These are phyloP conservation scores for Selenia dentaria DNA, from an alignment of 2,888 invertebrate genomes.

Conservation along the genomic window DNA sequence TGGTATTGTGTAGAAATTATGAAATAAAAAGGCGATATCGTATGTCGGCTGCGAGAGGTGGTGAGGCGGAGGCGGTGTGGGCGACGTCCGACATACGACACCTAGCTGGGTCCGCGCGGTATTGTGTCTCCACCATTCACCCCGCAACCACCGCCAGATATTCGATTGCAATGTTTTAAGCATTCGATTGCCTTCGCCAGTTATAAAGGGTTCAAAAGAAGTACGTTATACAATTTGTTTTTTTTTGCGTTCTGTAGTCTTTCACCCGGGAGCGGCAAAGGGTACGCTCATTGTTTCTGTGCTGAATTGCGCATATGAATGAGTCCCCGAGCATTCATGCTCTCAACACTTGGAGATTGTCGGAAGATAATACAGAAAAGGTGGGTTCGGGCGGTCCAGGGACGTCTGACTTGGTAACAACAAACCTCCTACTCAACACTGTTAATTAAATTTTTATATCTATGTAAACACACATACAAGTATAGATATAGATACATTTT, in stretches of 20 bases:
- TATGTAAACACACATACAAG: no score
- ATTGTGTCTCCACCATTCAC: constrained; percentile 62
- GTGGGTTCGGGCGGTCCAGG: constrained; percentile 69
- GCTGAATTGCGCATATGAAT: constrained; percentile 78
- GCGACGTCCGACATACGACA: constrained; percentile 62
- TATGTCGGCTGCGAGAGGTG: constrained; percentile 70
- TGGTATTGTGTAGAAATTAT: constrained; percentile 79
- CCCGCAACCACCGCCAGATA: constrained; percentile 61
- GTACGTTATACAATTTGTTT: constrained; percentile 61
- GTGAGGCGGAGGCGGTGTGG: constrained; percentile 54
- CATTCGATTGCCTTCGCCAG: constrained; percentile 80
- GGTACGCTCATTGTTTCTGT: constrained; percentile 80
- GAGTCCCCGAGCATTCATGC: constrained; percentile 68
- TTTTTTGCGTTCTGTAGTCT: constrained; percentile 70
- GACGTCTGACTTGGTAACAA: constrained; percentile 63
- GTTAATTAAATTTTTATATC: constrained; percentile 24
- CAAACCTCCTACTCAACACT: constrained; percentile 67
- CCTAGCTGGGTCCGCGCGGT: constrained; percentile 48
- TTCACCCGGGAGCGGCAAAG: constrained; percentile 72
- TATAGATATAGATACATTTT: no score
- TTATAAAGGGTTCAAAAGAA: constrained; percentile 81
- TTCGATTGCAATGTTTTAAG: constrained; percentile 82
- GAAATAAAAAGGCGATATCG: constrained; percentile 82
- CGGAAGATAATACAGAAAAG: constrained; percentile 72
- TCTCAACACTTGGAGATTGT: constrained; percentile 71